Conservation (phyloP, 2,113 vertebrate species). For the Nicator chloris region DNA sequence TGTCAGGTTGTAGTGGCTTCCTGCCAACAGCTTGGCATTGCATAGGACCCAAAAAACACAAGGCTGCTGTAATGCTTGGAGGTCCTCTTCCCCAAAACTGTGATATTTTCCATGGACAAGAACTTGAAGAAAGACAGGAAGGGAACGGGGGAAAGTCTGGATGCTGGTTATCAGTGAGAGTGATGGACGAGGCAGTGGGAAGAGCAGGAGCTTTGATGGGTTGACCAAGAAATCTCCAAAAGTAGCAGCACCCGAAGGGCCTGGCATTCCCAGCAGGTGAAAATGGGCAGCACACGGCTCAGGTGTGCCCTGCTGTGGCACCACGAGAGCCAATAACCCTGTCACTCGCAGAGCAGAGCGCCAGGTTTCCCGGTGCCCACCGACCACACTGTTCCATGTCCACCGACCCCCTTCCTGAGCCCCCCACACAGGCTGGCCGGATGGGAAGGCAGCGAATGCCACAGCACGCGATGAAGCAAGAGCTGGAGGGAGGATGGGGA, state of each 20-base stretch:
- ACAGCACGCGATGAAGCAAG: rapidly evolving
- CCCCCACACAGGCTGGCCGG: rapidly evolving
- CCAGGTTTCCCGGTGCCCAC: background rate
- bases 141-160: background rate
- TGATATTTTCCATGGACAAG: background rate
- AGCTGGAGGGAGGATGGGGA: background rate
- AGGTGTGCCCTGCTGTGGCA: background rate
- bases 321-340: background rate
- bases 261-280: background rate
- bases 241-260: rapidly evolving
- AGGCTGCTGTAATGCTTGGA: background rate
- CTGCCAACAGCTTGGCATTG: background rate
- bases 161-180: background rate
- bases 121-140: background rate
- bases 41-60: background rate
- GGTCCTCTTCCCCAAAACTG: background rate
- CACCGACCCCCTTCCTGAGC: background rate
- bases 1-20: background rate
- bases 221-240: background rate
- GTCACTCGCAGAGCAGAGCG: rapidly evolving
- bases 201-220: background rate
- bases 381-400: rapidly evolving
- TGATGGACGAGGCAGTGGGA: rapidly evolving
- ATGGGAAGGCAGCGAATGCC: rapidly evolving
- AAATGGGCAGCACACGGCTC: background rate